phyloP scores from a whole-genome alignment of 2,888 invertebrate species.

The Mythimna loreyi region DNA sequence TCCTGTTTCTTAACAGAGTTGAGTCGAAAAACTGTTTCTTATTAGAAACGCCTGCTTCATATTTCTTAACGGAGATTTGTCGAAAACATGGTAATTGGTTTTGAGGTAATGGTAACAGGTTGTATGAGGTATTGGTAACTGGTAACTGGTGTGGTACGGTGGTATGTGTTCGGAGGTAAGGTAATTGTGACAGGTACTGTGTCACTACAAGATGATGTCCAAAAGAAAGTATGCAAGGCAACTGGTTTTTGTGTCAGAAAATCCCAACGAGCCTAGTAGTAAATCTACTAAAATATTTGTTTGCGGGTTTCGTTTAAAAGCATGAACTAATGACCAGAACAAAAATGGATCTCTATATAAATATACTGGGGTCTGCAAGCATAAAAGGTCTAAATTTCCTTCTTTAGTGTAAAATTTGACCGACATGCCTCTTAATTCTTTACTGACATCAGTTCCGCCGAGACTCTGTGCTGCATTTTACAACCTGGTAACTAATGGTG shows the following conservation, averaged over 20 bases:
- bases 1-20: too few species aligned
- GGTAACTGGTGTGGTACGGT: too few species aligned
- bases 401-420: conserved; percentile 74
- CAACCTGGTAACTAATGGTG: conserved; percentile 90
- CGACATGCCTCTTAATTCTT: conserved; percentile 84
- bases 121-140: too few species aligned
- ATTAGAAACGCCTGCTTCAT: too few species aligned
- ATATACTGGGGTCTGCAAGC: conserved; percentile 90
- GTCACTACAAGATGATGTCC: conserved; percentile 94
- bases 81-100: too few species aligned
- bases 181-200: too few species aligned
- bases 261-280: conserved; percentile 88
- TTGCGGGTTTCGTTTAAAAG: conserved; percentile 90
- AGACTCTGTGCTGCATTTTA: conserved; percentile 91
- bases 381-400: conserved; percentile 73
- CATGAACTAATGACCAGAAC: conserved; percentile 89
- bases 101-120: too few species aligned
- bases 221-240: conserved; percentile 93
- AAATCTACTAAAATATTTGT: conserved; percentile 73
- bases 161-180: too few species aligned
- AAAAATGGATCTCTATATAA: conserved; percentile 89
- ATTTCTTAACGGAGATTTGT: too few species aligned
- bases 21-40: too few species aligned
- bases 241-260: conserved; percentile 90
- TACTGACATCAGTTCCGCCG: conserved; percentile 90